Percentiles rank a stretch among this genome's conserved stretches.
phyloP scores from a whole-genome alignment of 2,113 vertebrate genomes.

The Murina feae region DNA sequence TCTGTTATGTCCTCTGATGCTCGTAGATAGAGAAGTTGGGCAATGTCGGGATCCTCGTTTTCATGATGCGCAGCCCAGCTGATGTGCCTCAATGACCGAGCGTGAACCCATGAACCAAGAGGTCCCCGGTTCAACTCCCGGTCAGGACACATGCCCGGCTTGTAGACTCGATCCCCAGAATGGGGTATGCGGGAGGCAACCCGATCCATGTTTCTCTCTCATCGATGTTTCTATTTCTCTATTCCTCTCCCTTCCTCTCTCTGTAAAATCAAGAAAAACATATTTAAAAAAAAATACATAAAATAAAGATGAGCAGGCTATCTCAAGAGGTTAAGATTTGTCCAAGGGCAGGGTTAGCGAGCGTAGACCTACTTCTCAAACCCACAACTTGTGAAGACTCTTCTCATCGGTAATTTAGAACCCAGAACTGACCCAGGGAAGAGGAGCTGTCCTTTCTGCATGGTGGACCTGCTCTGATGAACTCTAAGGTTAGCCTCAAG shows the following conservation, averaged over 20 bases:
- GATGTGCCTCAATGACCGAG: no score
- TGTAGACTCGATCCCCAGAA: no score
- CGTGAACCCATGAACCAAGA: no score
- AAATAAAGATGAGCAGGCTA: background rate
- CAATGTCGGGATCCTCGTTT: background rate
- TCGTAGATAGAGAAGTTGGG: background rate
- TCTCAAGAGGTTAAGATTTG: background rate
- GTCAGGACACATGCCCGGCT: no score
- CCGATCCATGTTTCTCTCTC: no score
- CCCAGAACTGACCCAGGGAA: background rate
- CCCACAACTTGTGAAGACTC: background rate
- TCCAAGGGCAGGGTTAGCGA: rapidly evolving
- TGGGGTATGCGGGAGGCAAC: no score
- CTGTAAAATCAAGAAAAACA: no score
- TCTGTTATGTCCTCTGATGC: no score
- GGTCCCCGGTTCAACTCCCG: no score
- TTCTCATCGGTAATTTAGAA: background rate
- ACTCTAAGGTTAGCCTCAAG: background rate
- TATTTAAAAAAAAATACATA: no score
- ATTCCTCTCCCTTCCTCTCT: no score
- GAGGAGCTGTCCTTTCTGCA: background rate
- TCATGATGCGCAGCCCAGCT: background rate
- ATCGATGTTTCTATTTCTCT: no score
- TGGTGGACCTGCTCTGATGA: background rate
- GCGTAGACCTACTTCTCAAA: background rate